Evolutionary conservation across 2,113 vertebrate species (phyloP).

Genomic region (human (Homo sapiens)): DNA sequence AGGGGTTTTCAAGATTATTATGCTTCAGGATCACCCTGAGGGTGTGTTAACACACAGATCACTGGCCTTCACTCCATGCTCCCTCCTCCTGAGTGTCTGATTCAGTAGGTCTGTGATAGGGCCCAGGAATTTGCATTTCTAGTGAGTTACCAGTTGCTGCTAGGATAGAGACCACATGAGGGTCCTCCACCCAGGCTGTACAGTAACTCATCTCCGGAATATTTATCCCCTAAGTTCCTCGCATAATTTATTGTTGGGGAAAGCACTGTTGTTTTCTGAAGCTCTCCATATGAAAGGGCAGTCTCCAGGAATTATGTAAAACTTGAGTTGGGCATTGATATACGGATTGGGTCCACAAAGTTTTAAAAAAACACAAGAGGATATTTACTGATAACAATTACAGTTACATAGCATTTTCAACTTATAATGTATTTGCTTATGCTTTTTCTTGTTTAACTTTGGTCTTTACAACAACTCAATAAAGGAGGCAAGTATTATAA

Average conservation of each 20-base stretch:
- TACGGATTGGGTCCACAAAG: not conserved
- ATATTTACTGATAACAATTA: not conserved
- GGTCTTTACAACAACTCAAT: not conserved
- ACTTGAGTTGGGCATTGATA: not conserved
- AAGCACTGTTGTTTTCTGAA: not conserved
- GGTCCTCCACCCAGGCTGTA: accelerated
- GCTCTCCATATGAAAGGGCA: not conserved
- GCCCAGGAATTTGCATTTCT: not conserved
- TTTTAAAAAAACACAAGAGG: not conserved
- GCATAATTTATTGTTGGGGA: not conserved
- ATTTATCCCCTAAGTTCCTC: not conserved
- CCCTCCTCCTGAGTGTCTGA: not conserved
- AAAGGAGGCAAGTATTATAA: not conserved
- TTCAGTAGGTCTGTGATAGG: accelerated
- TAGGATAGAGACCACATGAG: not conserved
- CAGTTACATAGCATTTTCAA: not conserved
- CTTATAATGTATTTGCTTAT: not conserved
- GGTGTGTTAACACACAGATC: not conserved
- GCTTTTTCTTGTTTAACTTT: not conserved
- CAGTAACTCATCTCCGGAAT: not conserved
- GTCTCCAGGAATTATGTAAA: not conserved
- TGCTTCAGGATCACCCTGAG: not conserved
- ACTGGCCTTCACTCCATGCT: accelerated
- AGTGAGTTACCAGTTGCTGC: not conserved
- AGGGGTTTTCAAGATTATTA: not conserved